Base-by-base conservation (phyloP, 2,888 invertebrate genomes). In the Liodrosophila aerea region DNA sequence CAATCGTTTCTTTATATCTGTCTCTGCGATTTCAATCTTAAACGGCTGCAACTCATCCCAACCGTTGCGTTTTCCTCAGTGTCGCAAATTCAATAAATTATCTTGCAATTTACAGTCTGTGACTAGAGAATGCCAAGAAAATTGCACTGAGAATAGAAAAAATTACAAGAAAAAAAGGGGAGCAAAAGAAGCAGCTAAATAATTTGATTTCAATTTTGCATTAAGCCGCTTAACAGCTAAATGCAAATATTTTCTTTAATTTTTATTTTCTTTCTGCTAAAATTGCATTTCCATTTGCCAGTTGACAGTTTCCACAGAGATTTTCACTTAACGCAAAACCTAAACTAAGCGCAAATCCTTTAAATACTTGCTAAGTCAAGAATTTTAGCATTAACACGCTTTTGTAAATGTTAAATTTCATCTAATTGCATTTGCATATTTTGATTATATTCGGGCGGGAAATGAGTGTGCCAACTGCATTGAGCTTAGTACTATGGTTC, bases 351-450 rank as follows among this genome's bases (percentile, higher is more conserved):
- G 7, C 34, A 30, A 49, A 47, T 29, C 56, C 43, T 12, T 37
- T 62, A 11, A 34, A 59, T 49, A 22, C 44, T 15, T 39, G 44
- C 31, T 52, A 51, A 64, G 73, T 33, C 56, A 51, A 15, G 58
- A 51, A 49, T 43, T 51, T 51, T 11, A 22, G 59, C 57, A 74
- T 74, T 56, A 72, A 53, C 45, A 60, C 50, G 63, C 52, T 33
- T 62, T 68, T 62, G 63, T 63, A 63, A 68, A 59, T 71, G 54
- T 60, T 63, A 58, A 49, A 63, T 66, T 51, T 50, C 27, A 51
- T 63, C 63, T 78, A 78, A 78, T 85, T 82, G 80, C 77, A 78
- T 85, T 78, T 82, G 77, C 77, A 78, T 78, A 78, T 78, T 78
- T 85, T 82, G 82, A 77, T 77, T 65, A 84, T 77, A 69, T 68